phyloP scores from a whole-genome alignment of 1,140 invertebrate species.

The Brachionus plicatilis region DNA sequence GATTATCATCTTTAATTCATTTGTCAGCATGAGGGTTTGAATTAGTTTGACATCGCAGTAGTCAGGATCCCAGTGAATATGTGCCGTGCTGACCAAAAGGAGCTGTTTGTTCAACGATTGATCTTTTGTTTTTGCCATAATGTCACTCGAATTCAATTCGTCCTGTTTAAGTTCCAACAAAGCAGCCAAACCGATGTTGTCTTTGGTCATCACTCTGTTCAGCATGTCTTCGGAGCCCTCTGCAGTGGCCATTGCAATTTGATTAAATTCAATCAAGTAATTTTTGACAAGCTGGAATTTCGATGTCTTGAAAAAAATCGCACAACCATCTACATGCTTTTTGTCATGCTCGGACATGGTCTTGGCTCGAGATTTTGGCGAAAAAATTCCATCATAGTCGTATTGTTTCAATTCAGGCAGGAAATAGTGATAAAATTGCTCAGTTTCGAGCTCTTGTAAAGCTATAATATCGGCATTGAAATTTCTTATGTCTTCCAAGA shows the following conservation, averaged over 20 bases:
- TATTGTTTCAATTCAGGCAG: constrained; percentile 83
- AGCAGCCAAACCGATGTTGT: constrained; percentile 94
- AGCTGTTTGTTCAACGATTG: constrained; percentile 7
- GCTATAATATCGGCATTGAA: constrained; percentile 97
- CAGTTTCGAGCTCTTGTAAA: constrained; percentile 91
- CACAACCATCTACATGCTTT: constrained; percentile 97
- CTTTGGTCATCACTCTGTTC: constrained; percentile 98
- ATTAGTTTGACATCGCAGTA: constrained; percentile 99
- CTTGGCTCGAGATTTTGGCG: constrained; percentile 93
- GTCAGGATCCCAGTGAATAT: constrained; percentile 99
- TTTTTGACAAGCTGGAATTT: constrained; percentile 91
- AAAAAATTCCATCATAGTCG: constrained; percentile 96
- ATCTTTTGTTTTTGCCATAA: constrained; percentile 60
- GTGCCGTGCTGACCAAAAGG: constrained; percentile 89
- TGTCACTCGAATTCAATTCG: background rate
- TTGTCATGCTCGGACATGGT: constrained; percentile 94
- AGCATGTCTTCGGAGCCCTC: constrained; percentile 89
- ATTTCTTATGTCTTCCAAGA: constrained; percentile 88
- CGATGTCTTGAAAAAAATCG: constrained; percentile 77
- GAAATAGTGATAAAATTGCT: constrained; percentile 96
- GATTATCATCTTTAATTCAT: constrained; percentile 63
- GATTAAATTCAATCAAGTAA: constrained; percentile 93
- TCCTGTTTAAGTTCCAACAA: constrained; percentile 64
- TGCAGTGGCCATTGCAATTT: constrained; percentile 93
- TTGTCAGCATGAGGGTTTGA: constrained; percentile 97